Base-by-base conservation (phyloP, 2,797 vertebrate species). In the Premnoplex brunnescens region DNA sequence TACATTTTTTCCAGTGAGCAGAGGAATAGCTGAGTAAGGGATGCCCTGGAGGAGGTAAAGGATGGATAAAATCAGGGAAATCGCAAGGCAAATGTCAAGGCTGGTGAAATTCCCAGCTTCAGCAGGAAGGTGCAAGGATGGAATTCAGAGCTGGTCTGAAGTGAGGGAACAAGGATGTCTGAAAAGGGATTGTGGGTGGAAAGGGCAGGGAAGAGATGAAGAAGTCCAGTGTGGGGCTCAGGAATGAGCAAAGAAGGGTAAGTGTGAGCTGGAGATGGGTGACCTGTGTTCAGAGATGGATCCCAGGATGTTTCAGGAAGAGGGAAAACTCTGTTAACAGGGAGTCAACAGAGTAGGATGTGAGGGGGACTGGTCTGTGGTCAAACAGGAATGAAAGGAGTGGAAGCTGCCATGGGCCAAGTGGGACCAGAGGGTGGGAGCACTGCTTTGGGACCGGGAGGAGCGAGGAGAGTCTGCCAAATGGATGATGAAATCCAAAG, bases 261-360 rank as follows among this genome's bases (percentile, higher is more conserved):
- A 16, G 32, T 1, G 32, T 22, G 32, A 28, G 0, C 7, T 5
- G 37, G 14, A 1, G 2, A 5, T 15, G 46, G 54, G 56, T 6
- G 14, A 2, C 22, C 46, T 3, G 0, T 1, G 22, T 43, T 52
- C 46, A 22, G 71, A 27, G 69, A 14, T 16, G 51, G 27, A 20
- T 83, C 39, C 72, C 76, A 63, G 80, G 60, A 14, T 8, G 12
- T 3, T 2, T 16, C 48, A 39, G 84, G 58, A 67, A 44, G 20
- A 83, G 86, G 62, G 41, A 46, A 9, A 46, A 4, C 23, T 32
- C 36, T 24, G 6, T 9, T 4, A 66, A 37, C 6, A 4, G 22
- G 14, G 37, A 63, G 43, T 32, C 14, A 14, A 7, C 28, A 5
- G 24, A 14, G 17, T 1, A 15, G 64, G 48, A 48, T 34, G 14